A percentile compares a stretch with the other conserved stretches of the same genome.
Evolutionary conservation across 2,888 invertebrate genomes (phyloP).

Genomic region (Eupithecia pulchellata): DNA sequence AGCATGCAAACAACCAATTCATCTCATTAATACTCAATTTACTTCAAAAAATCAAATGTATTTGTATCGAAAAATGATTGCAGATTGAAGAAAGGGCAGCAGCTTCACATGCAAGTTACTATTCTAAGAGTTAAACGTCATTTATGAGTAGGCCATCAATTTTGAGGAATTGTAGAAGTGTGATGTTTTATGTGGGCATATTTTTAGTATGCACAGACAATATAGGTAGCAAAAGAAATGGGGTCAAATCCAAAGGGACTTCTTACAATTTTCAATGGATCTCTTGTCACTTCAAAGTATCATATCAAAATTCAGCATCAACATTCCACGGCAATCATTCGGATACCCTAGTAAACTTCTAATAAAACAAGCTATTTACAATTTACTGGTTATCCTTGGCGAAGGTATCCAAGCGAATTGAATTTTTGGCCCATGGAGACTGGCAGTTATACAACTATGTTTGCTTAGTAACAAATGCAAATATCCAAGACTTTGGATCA

Average conservation of each 20-base stretch:
- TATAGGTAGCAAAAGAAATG: neutral
- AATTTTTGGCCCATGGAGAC: conserved; percentile 6
- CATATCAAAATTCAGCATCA: neutral
- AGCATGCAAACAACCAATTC: too few relatives aligned
- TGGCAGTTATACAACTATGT: neutral
- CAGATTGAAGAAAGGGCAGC: neutral
- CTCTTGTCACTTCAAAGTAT: neutral
- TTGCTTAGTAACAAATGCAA: neutral
- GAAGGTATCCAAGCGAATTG: neutral
- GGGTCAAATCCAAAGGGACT: neutral
- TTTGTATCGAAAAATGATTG: neutral
- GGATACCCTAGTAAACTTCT: neutral
- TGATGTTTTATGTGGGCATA: neutral
- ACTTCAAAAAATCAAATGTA: too few relatives aligned
- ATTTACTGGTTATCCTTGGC: conserved; percentile 16
- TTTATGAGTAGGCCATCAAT: neutral
- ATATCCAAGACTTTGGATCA: neutral
- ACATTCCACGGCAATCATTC: neutral
- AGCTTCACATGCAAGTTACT: neutral
- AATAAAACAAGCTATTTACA: neutral
- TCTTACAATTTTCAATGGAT: neutral
- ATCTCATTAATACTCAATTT: too few relatives aligned
- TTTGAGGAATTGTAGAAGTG: neutral
- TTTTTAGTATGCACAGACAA: neutral
- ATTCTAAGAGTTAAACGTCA: neutral